Conservation (phyloP, 2,888 invertebrate genomes). For the Synanthedon andrenaeformis region DNA sequence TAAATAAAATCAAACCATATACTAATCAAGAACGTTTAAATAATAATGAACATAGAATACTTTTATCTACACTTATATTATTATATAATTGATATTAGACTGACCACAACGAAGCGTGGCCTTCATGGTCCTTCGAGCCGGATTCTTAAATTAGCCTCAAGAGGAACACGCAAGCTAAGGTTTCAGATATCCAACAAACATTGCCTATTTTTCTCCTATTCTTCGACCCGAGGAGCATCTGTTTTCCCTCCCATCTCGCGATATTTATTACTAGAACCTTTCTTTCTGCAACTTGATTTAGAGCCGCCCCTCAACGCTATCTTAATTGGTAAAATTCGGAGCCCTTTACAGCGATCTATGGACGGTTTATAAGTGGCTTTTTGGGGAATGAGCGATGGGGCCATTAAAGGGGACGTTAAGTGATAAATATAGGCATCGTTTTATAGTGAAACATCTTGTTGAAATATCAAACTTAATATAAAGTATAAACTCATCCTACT, state of each 20-base stretch:
- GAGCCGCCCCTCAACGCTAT: conserved; percentile 30
- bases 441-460: neutral
- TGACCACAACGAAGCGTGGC: too few species aligned
- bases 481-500: too few species aligned
- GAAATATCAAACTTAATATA: too few species aligned
- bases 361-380: neutral
- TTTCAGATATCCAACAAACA: conserved; percentile 31
- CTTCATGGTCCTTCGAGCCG: too few species aligned
- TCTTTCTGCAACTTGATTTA: conserved; percentile 56
- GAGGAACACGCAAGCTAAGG: conserved; percentile 29
- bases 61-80: too few species aligned
- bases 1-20: too few species aligned
- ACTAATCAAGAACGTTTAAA: too few species aligned
- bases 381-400: neutral
- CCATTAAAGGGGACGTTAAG: neutral
- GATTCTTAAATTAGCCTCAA: neutral
- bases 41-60: too few species aligned
- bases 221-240: conserved; percentile 18
- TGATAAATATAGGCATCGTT: neutral
- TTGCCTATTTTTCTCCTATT: conserved; percentile 52
- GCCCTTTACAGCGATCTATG: conserved; percentile 22
- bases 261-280: conserved; percentile 55
- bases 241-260: conserved; percentile 31
- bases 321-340: conserved; percentile 55
- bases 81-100: too few species aligned